phyloP scores from a whole-genome alignment of 2,113 vertebrate genomes.

The Leucopsar rothschildi region DNA sequence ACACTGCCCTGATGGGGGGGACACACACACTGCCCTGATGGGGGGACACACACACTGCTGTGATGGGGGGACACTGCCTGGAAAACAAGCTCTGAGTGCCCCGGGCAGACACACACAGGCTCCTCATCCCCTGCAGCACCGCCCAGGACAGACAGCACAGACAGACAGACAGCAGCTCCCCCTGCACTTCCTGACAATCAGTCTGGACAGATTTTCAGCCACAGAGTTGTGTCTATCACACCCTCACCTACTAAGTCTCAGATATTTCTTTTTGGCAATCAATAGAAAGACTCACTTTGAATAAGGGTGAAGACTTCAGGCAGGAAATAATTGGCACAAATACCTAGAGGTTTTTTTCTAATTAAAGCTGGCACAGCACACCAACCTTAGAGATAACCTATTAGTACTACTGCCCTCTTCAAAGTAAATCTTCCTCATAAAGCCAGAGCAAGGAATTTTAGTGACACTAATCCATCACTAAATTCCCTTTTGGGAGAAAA shows the following conservation, averaged over 20 bases:
- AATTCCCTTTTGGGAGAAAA: neutral
- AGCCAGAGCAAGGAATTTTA: neutral
- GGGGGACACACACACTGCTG: too few relatives aligned
- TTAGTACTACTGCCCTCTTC: neutral
- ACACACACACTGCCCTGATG: too few relatives aligned
- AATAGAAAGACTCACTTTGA: neutral
- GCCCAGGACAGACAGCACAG: accelerated
- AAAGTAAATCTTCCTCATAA: neutral
- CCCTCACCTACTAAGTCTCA: neutral
- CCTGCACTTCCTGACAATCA: accelerated
- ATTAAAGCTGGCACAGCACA: neutral
- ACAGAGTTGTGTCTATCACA: neutral
- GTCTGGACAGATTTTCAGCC: accelerated
- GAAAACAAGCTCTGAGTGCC: accelerated
- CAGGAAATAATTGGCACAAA: neutral
- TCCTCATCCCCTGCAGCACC: neutral
- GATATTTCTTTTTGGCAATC: neutral
- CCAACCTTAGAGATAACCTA: neutral
- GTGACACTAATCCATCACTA: neutral
- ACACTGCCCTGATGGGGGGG: too few relatives aligned
- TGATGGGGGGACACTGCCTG: too few relatives aligned
- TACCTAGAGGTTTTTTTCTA: neutral
- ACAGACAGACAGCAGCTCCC: neutral
- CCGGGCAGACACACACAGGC: neutral
- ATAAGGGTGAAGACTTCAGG: neutral